Conservation (phyloP, 2,888 invertebrate species). For the Platycheirus rosarum region DNA sequence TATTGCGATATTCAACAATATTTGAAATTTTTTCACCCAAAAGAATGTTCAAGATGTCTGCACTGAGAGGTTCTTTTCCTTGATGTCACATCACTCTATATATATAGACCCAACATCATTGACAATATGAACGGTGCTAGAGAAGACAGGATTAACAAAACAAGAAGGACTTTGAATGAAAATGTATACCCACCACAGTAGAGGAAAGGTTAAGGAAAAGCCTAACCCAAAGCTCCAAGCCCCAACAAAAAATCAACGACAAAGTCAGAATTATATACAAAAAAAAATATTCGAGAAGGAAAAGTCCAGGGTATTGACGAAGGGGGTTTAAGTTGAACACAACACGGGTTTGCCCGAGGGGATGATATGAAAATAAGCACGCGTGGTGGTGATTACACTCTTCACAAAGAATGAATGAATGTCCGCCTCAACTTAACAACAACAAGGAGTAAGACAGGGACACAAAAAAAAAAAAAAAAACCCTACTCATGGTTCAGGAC, state of each 20-base stretch:
- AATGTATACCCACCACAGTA: constrained; percentile 12
- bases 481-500: constrained; percentile 60
- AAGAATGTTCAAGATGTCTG: constrained; percentile 49
- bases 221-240: neutral
- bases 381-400: constrained; percentile 73
- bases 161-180: constrained; percentile 13
- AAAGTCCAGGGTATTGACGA: constrained; percentile 6
- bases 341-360: constrained; percentile 45
- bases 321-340: neutral
- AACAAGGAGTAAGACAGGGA: constrained; percentile 49
- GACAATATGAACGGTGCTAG: constrained; percentile 45
- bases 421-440: constrained; percentile 64
- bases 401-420: constrained; percentile 66
- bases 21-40: constrained; percentile 34
- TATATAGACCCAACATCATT: constrained; percentile 14
- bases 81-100: constrained; percentile 39
- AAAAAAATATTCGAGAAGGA: constrained; percentile 33
- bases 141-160: constrained; percentile 34
- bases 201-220: constrained; percentile 33
- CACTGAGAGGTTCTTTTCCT: constrained; percentile 37
- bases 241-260: constrained; percentile 13
- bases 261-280: constrained; percentile 48
- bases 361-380: constrained; percentile 71
- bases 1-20: constrained; percentile 43
- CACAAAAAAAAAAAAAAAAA: constrained; percentile 10